Conservation (phyloP, 1,140 invertebrate species). For the Drosophila bocqueti region DNA sequence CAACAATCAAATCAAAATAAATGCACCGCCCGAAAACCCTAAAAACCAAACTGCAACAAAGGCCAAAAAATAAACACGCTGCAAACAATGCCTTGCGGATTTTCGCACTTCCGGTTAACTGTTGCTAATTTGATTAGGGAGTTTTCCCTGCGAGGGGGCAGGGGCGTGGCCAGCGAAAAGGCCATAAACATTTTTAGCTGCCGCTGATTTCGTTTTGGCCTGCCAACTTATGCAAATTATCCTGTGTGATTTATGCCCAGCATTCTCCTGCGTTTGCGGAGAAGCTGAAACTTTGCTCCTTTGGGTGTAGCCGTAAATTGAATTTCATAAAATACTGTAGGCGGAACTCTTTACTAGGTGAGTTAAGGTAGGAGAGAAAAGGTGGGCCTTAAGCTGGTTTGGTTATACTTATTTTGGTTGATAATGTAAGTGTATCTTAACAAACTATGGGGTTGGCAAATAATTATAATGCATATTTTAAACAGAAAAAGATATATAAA, state of each 20-base stretch:
- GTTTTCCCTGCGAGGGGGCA: conserved; percentile 15
- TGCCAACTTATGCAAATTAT: conserved; percentile 80
- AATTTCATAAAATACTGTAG: conserved; percentile 49
- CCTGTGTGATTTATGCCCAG: conserved; percentile 66
- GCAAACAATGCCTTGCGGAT: conserved; percentile 52
- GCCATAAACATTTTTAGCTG: conserved; percentile 53
- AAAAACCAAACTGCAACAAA: conserved; percentile 47
- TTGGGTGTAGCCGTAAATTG: conserved; percentile 59
- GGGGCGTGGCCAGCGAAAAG: conserved; percentile 45
- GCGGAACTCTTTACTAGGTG: conserved; percentile 6
- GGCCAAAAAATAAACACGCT: conserved; percentile 49
- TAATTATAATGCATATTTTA: background rate
- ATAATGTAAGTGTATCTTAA: background rate
- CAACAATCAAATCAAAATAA: conserved; percentile 81
- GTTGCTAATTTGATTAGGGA: conserved; percentile 83
- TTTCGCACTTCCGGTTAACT: conserved; percentile 77
- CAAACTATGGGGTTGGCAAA: background rate
- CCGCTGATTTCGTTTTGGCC: conserved; percentile 56
- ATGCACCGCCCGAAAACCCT: conserved; percentile 55
- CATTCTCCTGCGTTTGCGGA: conserved; percentile 42
- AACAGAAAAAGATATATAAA: background rate
- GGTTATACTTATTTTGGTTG: background rate
- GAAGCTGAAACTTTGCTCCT: conserved; percentile 45
- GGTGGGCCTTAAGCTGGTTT: background rate
- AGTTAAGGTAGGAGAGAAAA: background rate